phyloP scores from a whole-genome alignment of 2,888 invertebrate species.

The Epinotia nisella region DNA sequence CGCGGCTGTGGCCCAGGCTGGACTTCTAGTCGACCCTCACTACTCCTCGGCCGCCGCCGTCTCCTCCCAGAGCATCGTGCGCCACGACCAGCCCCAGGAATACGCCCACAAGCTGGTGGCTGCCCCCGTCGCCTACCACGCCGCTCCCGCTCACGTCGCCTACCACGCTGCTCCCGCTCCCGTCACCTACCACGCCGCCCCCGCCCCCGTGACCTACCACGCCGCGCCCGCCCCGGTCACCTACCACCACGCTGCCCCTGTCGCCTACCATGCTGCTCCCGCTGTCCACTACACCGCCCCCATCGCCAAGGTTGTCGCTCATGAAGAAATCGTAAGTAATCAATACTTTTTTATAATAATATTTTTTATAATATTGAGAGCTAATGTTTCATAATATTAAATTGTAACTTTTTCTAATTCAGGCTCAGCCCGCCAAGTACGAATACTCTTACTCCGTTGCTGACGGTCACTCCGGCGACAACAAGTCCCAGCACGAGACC shows the following conservation, averaged over 20 bases:
- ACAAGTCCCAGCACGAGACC: constrained; percentile 71
- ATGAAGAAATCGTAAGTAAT: constrained; percentile 42
- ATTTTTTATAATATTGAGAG: neutral
- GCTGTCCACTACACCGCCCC: constrained; percentile 44
- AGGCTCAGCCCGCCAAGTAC: constrained; percentile 71
- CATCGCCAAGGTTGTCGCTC: constrained; percentile 34
- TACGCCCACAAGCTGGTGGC: constrained; percentile 46
- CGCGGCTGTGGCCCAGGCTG: constrained; percentile 53
- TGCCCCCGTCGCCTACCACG: constrained; percentile 50
- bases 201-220: constrained; percentile 28
- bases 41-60: constrained; percentile 47
- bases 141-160: constrained; percentile 49
- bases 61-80: constrained; percentile 57
- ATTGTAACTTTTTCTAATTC: neutral
- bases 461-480: constrained; percentile 73
- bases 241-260: constrained; percentile 47
- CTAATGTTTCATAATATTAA: neutral
- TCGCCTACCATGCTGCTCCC: constrained; percentile 27
- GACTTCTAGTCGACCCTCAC: constrained; percentile 44
- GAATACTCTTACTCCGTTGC: constrained; percentile 71
- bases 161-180: constrained; percentile 50
- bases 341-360: neutral
- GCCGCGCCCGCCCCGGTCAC: constrained; percentile 41
- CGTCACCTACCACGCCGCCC: constrained; percentile 45
- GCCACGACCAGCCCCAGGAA: constrained; percentile 46